These are phyloP conservation scores for Glaucidium brasilianum DNA, from an alignment of 2,113 vertebrate genomes.

Conservation along the genomic window DNA sequence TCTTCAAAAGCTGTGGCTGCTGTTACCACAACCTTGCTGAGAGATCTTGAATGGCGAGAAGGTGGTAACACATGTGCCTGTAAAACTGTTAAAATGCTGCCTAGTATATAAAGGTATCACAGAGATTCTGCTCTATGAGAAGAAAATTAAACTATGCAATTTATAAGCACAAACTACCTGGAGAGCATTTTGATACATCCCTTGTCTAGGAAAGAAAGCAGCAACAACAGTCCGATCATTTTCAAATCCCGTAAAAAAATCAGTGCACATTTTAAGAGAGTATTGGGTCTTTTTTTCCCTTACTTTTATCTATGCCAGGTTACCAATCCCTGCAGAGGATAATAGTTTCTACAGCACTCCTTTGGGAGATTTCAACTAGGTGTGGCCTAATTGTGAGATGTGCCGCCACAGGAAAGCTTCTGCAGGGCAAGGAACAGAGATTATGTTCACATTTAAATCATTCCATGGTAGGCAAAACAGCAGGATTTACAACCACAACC, in stretches of 20 bases:
- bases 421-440: slow-evolving; percentile 24
- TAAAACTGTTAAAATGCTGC: not conserved
- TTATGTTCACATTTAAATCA: slow-evolving; percentile 47
- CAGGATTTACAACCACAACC: slow-evolving; percentile 26
- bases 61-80: not conserved
- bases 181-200: not conserved
- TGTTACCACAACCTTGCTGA: not conserved
- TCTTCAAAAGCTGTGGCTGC: not conserved
- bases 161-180: not conserved
- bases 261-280: not conserved
- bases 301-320: slow-evolving; percentile 57
- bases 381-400: slow-evolving; percentile 56
- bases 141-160: not conserved
- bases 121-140: not conserved
- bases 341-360: not conserved
- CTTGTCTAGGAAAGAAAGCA: not conserved
- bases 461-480: not conserved
- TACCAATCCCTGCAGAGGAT: slow-evolving; percentile 41
- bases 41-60: not conserved
- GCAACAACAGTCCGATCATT: not conserved
- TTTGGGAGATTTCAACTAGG: slow-evolving; percentile 46
- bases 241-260: not conserved
- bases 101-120: not conserved
- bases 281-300: not conserved
- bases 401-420: slow-evolving; percentile 49